Conservation (phyloP, 2,113 vertebrate genomes). For the Cheilinus undulatus region DNA sequence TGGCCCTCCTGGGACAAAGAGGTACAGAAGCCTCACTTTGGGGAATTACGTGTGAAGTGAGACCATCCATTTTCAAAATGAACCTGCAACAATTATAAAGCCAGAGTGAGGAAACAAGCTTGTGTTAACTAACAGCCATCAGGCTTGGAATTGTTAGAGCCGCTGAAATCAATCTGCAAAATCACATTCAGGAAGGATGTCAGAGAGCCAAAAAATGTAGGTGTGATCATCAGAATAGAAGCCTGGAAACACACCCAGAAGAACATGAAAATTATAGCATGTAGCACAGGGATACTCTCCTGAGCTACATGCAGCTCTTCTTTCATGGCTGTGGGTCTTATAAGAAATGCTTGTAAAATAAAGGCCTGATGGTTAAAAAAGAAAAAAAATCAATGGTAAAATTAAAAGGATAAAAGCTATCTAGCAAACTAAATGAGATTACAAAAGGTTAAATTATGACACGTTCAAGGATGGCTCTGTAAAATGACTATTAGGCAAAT, state of each 20-base stretch:
- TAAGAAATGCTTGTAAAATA: too few species aligned
- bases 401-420: too few species aligned
- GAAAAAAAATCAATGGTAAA: too few species aligned
- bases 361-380: too few species aligned
- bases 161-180: conserved; percentile 19
- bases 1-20: conserved; percentile 58
- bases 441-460: too few species aligned
- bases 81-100: conserved; percentile 50
- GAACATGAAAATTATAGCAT: background rate
- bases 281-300: too few species aligned
- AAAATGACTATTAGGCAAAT: too few species aligned
- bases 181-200: background rate
- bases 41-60: conserved; percentile 49
- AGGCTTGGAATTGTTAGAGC: conserved; percentile 9
- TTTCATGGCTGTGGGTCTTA: too few species aligned
- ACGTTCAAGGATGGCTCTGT: too few species aligned
- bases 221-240: background rate
- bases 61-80: conserved; percentile 55
- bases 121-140: conserved; percentile 4
- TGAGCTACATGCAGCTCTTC: too few species aligned
- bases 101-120: conserved; percentile 12
- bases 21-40: conserved; percentile 47
- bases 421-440: too few species aligned
- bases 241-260: conserved; percentile 10
- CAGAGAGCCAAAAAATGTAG: background rate